Conservation (phyloP, 2,113 vertebrate species). For the crab-eating macaque (Macaca fascicularis) region DNA sequence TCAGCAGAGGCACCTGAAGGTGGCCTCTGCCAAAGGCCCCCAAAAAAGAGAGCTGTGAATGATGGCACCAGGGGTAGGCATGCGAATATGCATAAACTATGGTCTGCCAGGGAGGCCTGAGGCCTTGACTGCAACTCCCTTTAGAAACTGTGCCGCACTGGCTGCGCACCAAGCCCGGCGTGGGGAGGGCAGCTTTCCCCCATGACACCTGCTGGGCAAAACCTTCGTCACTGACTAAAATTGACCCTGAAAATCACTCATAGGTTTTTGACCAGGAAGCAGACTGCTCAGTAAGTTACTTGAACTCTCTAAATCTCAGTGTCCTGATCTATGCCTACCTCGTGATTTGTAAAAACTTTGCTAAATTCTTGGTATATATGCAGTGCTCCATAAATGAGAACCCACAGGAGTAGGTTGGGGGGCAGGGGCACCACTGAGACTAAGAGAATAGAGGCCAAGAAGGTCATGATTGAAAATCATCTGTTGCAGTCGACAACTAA, state of each 20-base stretch:
- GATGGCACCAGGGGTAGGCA: background rate
- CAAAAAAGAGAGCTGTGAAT: background rate
- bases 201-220: accelerated
- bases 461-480: background rate
- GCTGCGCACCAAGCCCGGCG: accelerated
- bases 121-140: too few relatives aligned
- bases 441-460: background rate
- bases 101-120: background rate
- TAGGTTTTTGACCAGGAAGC: background rate
- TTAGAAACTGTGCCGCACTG: accelerated
- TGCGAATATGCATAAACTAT: accelerated
- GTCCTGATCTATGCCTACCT: background rate
- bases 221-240: background rate
- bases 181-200: background rate
- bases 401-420: background rate
- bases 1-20: background rate
- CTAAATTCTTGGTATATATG: background rate
- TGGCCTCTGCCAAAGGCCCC: too few relatives aligned
- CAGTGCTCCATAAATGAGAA: background rate
- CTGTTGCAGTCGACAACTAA: background rate
- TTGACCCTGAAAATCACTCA: background rate
- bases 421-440: background rate
- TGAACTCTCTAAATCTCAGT: background rate
- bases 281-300: background rate
- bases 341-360: background rate